Evolutionary conservation across 37 sponge, comb jelly and placozoan species (phyloP).

Genomic region (Chondrosia reniformis): DNA sequence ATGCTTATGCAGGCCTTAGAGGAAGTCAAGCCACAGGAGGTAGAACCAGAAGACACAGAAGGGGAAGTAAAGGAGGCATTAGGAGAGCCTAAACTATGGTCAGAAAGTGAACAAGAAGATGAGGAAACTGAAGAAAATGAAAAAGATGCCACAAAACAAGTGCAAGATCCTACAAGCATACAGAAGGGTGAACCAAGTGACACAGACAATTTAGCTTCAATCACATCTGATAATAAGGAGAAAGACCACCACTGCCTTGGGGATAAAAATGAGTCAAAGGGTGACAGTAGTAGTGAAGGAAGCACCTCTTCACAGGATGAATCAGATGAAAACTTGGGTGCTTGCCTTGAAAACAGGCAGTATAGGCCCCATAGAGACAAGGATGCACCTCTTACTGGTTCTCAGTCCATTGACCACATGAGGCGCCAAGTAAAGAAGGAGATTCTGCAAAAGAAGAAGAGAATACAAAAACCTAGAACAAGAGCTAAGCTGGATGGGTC

Average conservation of each 20-base stretch:
- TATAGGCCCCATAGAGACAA: conserved; percentile 37
- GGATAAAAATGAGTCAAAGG: too few species aligned
- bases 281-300: not conserved
- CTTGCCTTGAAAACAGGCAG: conserved; percentile 21
- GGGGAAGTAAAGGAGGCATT: not conserved
- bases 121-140: not conserved
- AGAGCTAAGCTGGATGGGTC: conserved; percentile 2
- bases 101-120: not conserved
- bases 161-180: not conserved
- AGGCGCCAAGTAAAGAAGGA: not conserved
- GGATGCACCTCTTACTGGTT: not conserved
- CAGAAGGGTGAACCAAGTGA: conserved; percentile 10
- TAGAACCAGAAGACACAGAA: not conserved
- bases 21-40: not conserved
- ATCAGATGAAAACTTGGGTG: too few species aligned
- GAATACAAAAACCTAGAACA: not conserved
- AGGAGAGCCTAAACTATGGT: not conserved
- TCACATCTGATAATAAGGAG: too few species aligned
- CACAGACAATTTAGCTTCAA: too few species aligned
- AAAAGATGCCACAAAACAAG: not conserved
- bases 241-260: too few species aligned
- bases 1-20: too few species aligned
- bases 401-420: not conserved
- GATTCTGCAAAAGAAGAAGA: not conserved
- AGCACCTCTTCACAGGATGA: conserved; percentile 7